A percentile compares a stretch with the other conserved stretches of the same genome.
Conservation (phyloP, 2,888 invertebrate species). For the Cryptocephalus primarius region DNA sequence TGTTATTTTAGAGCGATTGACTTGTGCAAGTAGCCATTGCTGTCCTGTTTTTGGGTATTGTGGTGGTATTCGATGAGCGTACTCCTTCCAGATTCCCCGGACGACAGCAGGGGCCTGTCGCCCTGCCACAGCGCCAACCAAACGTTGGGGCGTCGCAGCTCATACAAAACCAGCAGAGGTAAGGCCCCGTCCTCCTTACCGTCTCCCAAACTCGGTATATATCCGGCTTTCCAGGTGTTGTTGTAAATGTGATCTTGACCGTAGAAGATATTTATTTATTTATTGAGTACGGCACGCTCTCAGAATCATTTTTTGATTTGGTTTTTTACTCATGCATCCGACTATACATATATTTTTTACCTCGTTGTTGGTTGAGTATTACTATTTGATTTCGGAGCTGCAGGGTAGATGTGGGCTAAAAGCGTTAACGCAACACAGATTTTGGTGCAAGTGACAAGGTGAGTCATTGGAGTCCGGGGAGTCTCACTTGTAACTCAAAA, state of each 20-base stretch:
- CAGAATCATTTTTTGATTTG: slow-evolving; percentile 1
- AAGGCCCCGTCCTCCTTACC: slow-evolving; percentile 29
- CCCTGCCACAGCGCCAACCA: slow-evolving; percentile 53
- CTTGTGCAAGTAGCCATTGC: no score
- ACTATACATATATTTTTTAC: slow-evolving; percentile 9
- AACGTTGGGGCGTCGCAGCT: slow-evolving; percentile 69
- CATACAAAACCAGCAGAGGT: slow-evolving; percentile 84
- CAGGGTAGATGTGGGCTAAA: not conserved
- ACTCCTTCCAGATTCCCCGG: slow-evolving; percentile 52
- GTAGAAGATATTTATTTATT: slow-evolving; percentile 3
- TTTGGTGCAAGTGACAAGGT: slow-evolving; percentile 14
- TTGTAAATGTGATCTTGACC: slow-evolving; percentile 10
- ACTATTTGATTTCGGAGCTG: slow-evolving; percentile 5
- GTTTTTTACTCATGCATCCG: slow-evolving; percentile 12
- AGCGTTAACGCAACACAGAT: slow-evolving; percentile 14
- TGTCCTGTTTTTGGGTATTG: no score
- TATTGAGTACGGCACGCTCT: slow-evolving; percentile 7
- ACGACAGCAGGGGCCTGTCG: slow-evolving; percentile 65
- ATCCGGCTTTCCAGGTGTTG: slow-evolving; percentile 8
- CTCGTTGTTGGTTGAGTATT: slow-evolving; percentile 10
- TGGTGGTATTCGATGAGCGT: no score
- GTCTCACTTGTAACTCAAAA: no score
- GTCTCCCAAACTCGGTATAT: no score
- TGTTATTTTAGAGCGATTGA: no score
- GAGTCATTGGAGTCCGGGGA: slow-evolving; percentile 4